Base-by-base conservation (phyloP, 2,113 vertebrate genomes). In the Oncorhynchus mykiss region DNA sequence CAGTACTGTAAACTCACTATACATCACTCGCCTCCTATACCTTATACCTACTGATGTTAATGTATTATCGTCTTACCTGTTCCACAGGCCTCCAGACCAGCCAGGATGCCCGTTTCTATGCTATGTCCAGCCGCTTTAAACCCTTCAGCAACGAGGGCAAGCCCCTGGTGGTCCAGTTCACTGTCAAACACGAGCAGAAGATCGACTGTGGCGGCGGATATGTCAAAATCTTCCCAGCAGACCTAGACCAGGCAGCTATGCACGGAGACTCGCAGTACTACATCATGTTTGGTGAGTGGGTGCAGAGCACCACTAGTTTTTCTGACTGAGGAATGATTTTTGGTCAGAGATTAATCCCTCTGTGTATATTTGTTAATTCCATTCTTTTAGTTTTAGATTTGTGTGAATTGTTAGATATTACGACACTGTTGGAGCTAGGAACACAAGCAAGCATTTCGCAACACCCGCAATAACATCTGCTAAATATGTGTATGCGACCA, bases 121-220 rank as follows among this genome's bases (percentile, higher is more conserved):
- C 95, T 59, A 71, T 93, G 45, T 95, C 93, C 2, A 86, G 91
- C 2, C 78, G 86, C 25, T 95, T 95, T 71, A 84, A 91, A 20
- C 85, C 92, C 0, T 94, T 95, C 60, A 94, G 89, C 86, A 95
- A 93, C 11, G 91, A 91, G 78, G 93, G 90, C 57, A 93, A 91
- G 75, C 69, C 90, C 0, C 80, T 95, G 34, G 86, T 95, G 5
- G 24, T 94, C 60, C 95, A 94, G 79, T 95, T 93, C 72, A 93
- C 92, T 0, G 93, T 95, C 49, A 95, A 95, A 70, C 93, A 94
- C 0, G 93, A 94, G 77, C 94, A 95, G 88, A 93, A 94, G 82
- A 94, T 94, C 8, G 92, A 94, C 77, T 95, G 94, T 0, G 93
- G 94, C 0, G 95, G 94, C 0, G 94, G 94, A 29, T 95, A 94